These are phyloP conservation scores for Leptobrachium leishanense DNA, from an alignment of 2,113 vertebrate species.

Conservation along the genomic window DNA sequence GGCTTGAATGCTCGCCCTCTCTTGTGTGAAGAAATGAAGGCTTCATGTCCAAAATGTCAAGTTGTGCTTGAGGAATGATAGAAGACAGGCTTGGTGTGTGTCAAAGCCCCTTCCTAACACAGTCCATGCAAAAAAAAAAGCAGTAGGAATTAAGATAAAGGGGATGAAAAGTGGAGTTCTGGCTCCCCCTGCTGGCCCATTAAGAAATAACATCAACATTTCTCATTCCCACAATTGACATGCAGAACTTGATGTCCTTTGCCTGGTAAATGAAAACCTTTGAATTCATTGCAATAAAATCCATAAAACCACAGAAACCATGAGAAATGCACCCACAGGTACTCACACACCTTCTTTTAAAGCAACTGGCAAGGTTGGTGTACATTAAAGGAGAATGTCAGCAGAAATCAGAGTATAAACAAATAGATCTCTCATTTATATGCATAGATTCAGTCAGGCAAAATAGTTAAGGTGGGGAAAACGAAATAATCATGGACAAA, in stretches of 20 bases:
- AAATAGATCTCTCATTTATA: neutral
- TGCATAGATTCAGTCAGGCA: too few relatives aligned
- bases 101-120: constrained; percentile 28
- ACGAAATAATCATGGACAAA: too few relatives aligned
- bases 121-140: neutral
- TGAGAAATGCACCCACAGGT: neutral
- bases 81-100: constrained; percentile 36
- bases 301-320: neutral
- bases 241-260: constrained; percentile 42
- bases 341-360: neutral
- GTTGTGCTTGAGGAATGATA: constrained; percentile 53
- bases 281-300: constrained; percentile 6
- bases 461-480: too few relatives aligned
- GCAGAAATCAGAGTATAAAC: too few relatives aligned
- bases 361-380: neutral
- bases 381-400: too few relatives aligned
- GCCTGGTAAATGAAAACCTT: constrained; percentile 25
- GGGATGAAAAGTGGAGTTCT: constrained; percentile 61
- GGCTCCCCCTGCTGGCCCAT: constrained; percentile 67
- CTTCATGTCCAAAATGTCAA: constrained; percentile 63
- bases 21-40: constrained; percentile 41
- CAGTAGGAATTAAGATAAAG: neutral
- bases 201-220: neutral
- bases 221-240: neutral
- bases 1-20: constrained; percentile 16